These are phyloP conservation scores for Dolichotis patagonum DNA, from an alignment of 2,113 vertebrate genomes.

Conservation along the genomic window DNA sequence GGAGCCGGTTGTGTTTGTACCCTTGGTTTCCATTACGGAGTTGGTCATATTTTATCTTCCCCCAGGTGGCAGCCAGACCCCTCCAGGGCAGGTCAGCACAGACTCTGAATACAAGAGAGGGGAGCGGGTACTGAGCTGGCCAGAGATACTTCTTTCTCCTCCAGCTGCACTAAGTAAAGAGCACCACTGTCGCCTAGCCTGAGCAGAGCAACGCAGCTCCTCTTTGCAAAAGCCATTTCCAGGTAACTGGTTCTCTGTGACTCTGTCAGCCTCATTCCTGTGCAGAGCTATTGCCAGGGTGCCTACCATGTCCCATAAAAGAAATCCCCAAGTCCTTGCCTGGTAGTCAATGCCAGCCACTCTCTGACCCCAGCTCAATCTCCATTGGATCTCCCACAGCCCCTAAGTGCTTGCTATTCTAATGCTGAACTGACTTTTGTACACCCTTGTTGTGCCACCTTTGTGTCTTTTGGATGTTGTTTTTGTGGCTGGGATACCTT, in stretches of 20 bases:
- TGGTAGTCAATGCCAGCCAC: neutral
- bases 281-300: neutral
- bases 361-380: neutral
- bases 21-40: conserved; percentile 15
- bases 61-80: conserved; percentile 49
- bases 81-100: conserved; percentile 19
- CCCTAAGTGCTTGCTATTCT: neutral
- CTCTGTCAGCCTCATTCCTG: neutral
- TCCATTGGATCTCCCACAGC: neutral
- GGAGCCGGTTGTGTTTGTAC: neutral
- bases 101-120: conserved; percentile 33
- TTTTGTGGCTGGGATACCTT: neutral
- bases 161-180: neutral
- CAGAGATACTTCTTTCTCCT: neutral
- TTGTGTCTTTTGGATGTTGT: neutral
- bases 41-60: conserved; percentile 57
- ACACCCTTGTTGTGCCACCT: neutral
- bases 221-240: neutral
- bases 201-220: neutral
- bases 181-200: neutral
- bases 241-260: neutral
- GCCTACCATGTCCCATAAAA: neutral
- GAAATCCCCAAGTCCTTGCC: neutral
- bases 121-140: neutral
- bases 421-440: neutral